Conservation (phyloP, 2,888 invertebrate species). For the Tipula lateralis region DNA sequence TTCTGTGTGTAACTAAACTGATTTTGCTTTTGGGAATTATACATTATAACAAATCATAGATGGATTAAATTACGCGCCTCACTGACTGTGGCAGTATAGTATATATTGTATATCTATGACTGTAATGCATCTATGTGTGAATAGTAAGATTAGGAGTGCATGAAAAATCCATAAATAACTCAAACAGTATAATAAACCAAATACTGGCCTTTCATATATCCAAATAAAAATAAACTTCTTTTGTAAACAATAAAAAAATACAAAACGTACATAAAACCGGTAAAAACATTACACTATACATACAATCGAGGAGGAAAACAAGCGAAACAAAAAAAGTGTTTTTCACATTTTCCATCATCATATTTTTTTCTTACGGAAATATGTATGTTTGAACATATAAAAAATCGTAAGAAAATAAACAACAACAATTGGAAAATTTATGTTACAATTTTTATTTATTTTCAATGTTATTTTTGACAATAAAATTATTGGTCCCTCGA, state of each 20-base stretch:
- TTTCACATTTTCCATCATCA: neutral
- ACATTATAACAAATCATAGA: neutral
- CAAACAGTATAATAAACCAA: neutral
- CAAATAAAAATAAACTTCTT: neutral
- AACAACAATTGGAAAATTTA: neutral
- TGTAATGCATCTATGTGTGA: too few relatives aligned
- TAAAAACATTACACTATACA: neutral
- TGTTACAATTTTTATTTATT: conserved; percentile 12
- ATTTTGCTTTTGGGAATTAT: neutral
- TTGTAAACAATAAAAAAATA: neutral
- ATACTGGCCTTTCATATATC: neutral
- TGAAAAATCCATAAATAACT: neutral
- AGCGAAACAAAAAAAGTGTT: neutral
- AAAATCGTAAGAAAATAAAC: neutral
- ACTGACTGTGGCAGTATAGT: too few relatives aligned
- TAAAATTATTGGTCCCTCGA: neutral
- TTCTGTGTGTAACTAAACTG: neutral
- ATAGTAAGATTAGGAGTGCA: neutral
- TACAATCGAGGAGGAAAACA: neutral
- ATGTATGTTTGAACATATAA: neutral
- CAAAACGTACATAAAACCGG: neutral
- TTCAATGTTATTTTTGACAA: neutral
- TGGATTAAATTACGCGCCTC: too few relatives aligned
- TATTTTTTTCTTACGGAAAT: neutral
- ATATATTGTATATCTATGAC: too few relatives aligned